phyloP scores from a whole-genome alignment of 2,888 invertebrate genomes.

The Balanococcus diminutus region DNA sequence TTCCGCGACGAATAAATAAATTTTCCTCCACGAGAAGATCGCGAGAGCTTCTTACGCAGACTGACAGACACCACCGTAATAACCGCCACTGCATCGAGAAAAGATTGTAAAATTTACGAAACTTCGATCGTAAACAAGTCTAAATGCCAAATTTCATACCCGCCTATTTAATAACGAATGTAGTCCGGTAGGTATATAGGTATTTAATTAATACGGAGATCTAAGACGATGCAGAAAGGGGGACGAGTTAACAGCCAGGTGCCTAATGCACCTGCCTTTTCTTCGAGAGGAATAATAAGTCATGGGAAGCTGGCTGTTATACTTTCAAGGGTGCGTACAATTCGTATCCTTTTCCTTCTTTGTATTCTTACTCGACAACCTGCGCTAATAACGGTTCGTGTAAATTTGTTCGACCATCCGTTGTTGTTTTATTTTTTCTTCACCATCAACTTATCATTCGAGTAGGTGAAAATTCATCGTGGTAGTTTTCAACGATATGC shows the following conservation, averaged over 20 bases:
- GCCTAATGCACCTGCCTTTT: neutral
- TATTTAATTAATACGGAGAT: neutral
- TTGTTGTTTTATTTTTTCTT: neutral
- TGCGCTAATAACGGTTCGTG: no score
- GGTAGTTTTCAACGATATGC: no score
- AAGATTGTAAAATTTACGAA: no score
- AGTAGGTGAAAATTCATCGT: no score
- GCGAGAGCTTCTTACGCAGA: neutral
- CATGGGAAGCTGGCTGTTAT: neutral
- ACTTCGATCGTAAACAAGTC: neutral
- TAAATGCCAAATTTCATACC: neutral
- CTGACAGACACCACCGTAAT: no score
- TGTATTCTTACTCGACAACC: neutral
- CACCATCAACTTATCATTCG: no score
- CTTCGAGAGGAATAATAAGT: neutral
- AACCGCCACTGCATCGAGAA: no score
- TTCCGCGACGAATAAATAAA: neutral
- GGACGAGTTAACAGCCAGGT: neutral
- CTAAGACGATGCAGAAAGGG: neutral
- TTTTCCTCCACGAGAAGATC: neutral
- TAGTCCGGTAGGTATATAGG: neutral
- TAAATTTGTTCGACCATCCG: neutral
- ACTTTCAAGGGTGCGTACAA: neutral
- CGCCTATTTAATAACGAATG: neutral
- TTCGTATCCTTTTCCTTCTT: neutral